Percentiles rank a stretch among this genome's conserved stretches.
Evolutionary conservation across 2,113 vertebrate genomes (phyloP).

Genomic region (Elephas maximus): DNA sequence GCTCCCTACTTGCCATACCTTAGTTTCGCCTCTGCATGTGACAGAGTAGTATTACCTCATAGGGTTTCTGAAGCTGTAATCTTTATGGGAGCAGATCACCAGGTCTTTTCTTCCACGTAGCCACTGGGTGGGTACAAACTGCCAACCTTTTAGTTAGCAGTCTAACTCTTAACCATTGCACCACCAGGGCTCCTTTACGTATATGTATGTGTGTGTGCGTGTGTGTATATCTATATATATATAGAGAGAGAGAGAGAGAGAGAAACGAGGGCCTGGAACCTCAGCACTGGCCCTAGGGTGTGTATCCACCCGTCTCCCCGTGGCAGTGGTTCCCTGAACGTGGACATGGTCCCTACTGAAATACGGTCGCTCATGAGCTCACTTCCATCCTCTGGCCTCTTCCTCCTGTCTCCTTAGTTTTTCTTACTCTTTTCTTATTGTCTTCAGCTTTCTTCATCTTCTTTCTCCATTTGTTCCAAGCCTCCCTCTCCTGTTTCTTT

Average conservation of each 20-base stretch:
- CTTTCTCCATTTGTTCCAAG: neutral
- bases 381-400: neutral
- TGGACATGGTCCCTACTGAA: neutral
- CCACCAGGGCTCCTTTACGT: neutral
- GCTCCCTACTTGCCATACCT: too few relatives aligned
- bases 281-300: neutral
- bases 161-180: neutral
- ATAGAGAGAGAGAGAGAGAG: neutral
- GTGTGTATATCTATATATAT: neutral
- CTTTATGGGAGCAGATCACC: neutral
- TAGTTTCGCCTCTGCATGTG: too few relatives aligned
- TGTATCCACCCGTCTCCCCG: neutral
- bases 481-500: neutral
- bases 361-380: neutral
- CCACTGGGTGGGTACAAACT: neutral
- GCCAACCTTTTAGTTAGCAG: neutral
- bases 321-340: neutral
- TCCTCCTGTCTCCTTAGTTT: neutral
- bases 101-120: neutral
- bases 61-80: too few relatives aligned
- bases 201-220: neutral
- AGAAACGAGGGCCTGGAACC: neutral
- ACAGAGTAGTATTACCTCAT: too few relatives aligned
- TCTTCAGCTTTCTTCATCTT: slow-evolving; percentile 30
- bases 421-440: slow-evolving; percentile 26